These are phyloP conservation scores for Drosophila bipectinata DNA, from an alignment of 1,140 invertebrate species.

Conservation along the genomic window DNA sequence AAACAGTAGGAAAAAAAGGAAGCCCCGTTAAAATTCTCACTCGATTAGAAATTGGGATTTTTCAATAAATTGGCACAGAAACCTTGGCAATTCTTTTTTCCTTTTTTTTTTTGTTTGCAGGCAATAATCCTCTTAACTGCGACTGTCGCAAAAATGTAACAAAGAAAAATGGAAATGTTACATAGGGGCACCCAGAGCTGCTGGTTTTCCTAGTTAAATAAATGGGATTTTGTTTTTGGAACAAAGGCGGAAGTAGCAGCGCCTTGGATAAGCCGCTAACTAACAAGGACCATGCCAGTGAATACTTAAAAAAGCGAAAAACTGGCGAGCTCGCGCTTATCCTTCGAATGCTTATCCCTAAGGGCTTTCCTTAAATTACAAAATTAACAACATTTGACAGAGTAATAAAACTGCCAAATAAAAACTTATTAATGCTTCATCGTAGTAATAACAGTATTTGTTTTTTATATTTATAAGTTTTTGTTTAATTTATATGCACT, in stretches of 20 bases:
- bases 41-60: slow-evolving; percentile 62
- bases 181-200: slow-evolving; percentile 41
- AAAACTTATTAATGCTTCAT: too few species aligned
- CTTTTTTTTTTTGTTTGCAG: slow-evolving; percentile 35
- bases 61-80: slow-evolving; percentile 76
- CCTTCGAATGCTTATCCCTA: not conserved
- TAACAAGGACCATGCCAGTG: slow-evolving; percentile 14
- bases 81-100: slow-evolving; percentile 24
- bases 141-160: slow-evolving; percentile 75
- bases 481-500: too few species aligned
- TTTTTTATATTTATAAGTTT: too few species aligned
- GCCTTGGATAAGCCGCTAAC: slow-evolving; percentile 36
- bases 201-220: slow-evolving; percentile 45
- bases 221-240: slow-evolving; percentile 58
- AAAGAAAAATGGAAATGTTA: slow-evolving; percentile 42
- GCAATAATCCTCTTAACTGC: slow-evolving; percentile 82
- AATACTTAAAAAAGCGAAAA: slow-evolving; percentile 18
- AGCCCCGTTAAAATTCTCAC: slow-evolving; percentile 60
- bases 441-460: too few species aligned
- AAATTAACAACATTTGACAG: not conserved
- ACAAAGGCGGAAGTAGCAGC: slow-evolving; percentile 36
- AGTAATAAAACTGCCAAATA: too few species aligned
- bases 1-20: slow-evolving; percentile 21
- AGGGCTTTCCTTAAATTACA: not conserved
- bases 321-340: not conserved